phyloP scores from a whole-genome alignment of 1,140 invertebrate species.

The Hetaerina americana region DNA sequence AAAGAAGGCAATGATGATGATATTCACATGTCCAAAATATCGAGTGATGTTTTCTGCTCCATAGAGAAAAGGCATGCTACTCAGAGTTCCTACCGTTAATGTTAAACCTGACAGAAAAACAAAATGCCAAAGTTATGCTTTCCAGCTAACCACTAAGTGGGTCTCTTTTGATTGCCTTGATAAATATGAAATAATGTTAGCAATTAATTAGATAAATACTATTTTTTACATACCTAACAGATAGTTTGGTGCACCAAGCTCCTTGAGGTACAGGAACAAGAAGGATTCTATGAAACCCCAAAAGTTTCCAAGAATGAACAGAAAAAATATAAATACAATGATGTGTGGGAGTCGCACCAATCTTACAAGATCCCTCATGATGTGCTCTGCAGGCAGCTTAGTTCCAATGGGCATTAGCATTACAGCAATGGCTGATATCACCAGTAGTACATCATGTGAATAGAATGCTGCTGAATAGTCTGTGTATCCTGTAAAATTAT shows the following conservation, averaged over 20 bases:
- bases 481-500: slow-evolving; percentile 42
- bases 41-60: slow-evolving; percentile 65
- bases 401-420: slow-evolving; percentile 56
- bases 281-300: slow-evolving; percentile 80
- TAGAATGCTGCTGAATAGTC: slow-evolving; percentile 68
- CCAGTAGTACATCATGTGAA: slow-evolving; percentile 52
- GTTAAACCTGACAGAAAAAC: slow-evolving; percentile 45
- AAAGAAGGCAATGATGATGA: slow-evolving; percentile 68
- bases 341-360: slow-evolving; percentile 60
- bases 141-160: too few species aligned
- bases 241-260: slow-evolving; percentile 63
- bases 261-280: slow-evolving; percentile 68
- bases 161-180: too few species aligned
- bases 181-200: too few species aligned
- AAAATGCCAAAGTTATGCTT: neutral
- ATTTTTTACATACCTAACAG: slow-evolving; percentile 49
- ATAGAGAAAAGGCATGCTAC: slow-evolving; percentile 67
- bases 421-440: slow-evolving; percentile 51
- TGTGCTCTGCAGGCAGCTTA: slow-evolving; percentile 55
- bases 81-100: slow-evolving; percentile 63
- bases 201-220: too few species aligned
- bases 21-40: slow-evolving; percentile 64
- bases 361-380: slow-evolving; percentile 50
- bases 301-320: slow-evolving; percentile 61
- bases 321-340: slow-evolving; percentile 58